Evolutionary conservation across 2,113 vertebrate genomes (phyloP), one percentile per base, ranked within the genome.

Genomic region (Suricata suricatta): DNA sequence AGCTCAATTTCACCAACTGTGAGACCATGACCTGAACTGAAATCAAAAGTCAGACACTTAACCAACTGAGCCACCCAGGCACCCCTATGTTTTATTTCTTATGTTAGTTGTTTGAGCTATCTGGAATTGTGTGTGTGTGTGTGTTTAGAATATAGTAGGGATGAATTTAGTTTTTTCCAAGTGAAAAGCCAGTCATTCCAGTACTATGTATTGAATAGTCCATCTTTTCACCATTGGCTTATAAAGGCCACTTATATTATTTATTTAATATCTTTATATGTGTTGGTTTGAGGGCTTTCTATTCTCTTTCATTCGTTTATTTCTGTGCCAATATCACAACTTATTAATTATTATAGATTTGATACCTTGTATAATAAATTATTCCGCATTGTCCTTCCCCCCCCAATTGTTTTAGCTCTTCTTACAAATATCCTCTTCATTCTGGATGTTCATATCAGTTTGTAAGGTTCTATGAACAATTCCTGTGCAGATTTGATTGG

Each of bases 111-210:
- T 93, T 76, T 77, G 60, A 41, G 27, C 60, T 89, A 52, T 79
- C 38, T 79, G 41, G 33, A 82, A 16, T 74, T 23, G 4, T 14
- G 11, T 33, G 21, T 71, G 38, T 41, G n/a, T 35, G 44, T 11
- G 16, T n/a, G 33, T 3, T 35, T 86, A 76, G 47, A 76, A 35
- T 76, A n/a, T 60, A 6, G 27, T 63, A 52, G 44, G 44, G 50
- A 88, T 93, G 80, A 79, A 93, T 77, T 96, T 85, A 90, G 19
- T 84, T 93, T 77, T 91, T 91, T 84, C 54, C 50, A 83, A 90
- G 77, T 89, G 71, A 27, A 69, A 96, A 92, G 19, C 25, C 66
- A 86, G 10, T 93, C 87, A 12, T 90, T 88, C 89, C 66, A 92
- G 63, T 41, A 86, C 15, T 86, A 38, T 84, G 80, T 38, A 77